Percentiles rank a stretch among this genome's conserved stretches.
These are phyloP conservation scores for Heliconius erato DNA, from an alignment of 2,888 invertebrate genomes.

Conservation along the genomic window DNA sequence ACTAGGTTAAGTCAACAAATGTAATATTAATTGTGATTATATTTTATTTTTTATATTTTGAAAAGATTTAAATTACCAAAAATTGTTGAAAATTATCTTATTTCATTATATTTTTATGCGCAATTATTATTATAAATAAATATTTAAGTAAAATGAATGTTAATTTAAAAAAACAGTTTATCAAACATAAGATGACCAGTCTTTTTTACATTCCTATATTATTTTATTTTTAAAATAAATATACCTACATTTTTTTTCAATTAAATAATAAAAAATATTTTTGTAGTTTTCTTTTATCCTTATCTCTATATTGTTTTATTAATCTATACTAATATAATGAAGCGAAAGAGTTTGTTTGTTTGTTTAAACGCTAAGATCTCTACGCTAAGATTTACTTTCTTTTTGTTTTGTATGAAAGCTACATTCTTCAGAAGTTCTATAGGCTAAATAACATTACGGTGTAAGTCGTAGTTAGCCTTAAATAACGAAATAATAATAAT, in stretches of 20 bases:
- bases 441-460: no score
- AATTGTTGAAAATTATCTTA: neutral
- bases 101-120: neutral
- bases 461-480: no score
- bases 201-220: neutral
- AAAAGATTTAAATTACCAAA: constrained; percentile 9
- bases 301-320: no score
- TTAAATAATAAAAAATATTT: neutral
- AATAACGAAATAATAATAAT: no score
- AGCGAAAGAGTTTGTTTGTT: no score
- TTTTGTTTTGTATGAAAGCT: no score
- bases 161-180: neutral
- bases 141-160: neutral
- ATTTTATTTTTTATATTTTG: constrained; percentile 13
- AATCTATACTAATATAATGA: no score
- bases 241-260: neutral
- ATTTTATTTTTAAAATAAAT: constrained; percentile 1
- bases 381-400: no score
- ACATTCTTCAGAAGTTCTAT: no score
- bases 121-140: neutral
- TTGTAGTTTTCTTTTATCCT: no score
- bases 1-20: constrained; percentile 30
- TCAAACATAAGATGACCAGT: neutral
- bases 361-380: no score
- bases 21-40: constrained; percentile 33